A percentile compares a stretch with the other conserved stretches of the same genome.
Evolutionary conservation across 64 coral and sea anemone species (phyloP).

Genomic region (Astreopora myriophthalma): DNA sequence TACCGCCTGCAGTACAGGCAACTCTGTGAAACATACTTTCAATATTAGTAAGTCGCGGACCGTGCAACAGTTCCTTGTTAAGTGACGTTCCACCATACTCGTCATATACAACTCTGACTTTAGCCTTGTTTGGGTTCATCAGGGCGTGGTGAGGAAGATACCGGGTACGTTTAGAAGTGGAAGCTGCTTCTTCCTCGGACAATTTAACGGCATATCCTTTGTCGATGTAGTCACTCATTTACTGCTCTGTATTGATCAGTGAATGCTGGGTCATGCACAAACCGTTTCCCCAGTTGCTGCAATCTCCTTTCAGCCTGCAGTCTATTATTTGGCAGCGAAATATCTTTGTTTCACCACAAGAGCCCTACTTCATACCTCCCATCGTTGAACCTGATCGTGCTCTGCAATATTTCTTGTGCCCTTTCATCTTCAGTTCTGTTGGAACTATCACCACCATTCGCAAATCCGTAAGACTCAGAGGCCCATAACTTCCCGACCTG

Average conservation of each 20-base stretch:
- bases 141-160: slow-evolving; percentile 77
- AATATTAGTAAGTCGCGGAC: slow-evolving; percentile 64
- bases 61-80: slow-evolving; percentile 68
- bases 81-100: slow-evolving; percentile 42
- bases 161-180: slow-evolving; percentile 43
- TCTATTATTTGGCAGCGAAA: slow-evolving; percentile 55
- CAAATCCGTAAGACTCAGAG: slow-evolving; percentile 43
- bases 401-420: slow-evolving; percentile 37
- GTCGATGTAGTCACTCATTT: slow-evolving; percentile 54
- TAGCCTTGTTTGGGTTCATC: slow-evolving; percentile 71
- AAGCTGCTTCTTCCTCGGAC: slow-evolving; percentile 24
- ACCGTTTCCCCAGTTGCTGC: slow-evolving; percentile 44
- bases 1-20: slow-evolving; percentile 27
- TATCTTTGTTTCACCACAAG: slow-evolving; percentile 33
- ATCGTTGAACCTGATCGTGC: background rate
- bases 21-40: slow-evolving; percentile 44
- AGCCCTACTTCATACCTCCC: slow-evolving; percentile 31
- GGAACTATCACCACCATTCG: background rate
- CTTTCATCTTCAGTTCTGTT: slow-evolving; percentile 34
- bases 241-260: slow-evolving; percentile 29
- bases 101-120: slow-evolving; percentile 66
- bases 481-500: slow-evolving; percentile 73
- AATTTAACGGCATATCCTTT: slow-evolving; percentile 64
- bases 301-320: slow-evolving; percentile 43
- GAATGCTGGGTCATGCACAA: slow-evolving; percentile 28